phyloP scores from a whole-genome alignment of 1,140 invertebrate genomes.

The Macrostomum lignano region DNA sequence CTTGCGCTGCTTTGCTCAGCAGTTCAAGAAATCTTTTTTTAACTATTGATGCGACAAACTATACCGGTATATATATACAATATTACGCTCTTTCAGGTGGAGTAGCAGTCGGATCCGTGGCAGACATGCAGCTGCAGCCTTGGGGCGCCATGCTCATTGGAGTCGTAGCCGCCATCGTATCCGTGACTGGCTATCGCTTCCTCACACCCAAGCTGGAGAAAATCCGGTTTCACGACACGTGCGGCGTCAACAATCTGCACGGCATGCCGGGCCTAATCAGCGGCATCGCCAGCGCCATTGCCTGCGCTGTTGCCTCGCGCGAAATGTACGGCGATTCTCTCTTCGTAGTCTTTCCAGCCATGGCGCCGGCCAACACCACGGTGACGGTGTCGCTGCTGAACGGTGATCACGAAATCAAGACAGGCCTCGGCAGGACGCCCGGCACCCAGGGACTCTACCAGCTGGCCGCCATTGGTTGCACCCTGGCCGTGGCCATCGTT shows the following conservation, averaged over 20 bases:
- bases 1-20: too few relatives aligned
- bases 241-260: slow-evolving; percentile 76
- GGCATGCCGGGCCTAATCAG: slow-evolving; percentile 68
- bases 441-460: neutral
- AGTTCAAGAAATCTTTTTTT: too few relatives aligned
- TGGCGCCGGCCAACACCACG: too few relatives aligned
- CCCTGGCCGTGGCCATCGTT: neutral
- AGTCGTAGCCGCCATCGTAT: slow-evolving; percentile 44
- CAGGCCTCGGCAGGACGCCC: too few relatives aligned
- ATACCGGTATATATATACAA: too few relatives aligned
- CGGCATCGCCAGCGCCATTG: slow-evolving; percentile 44
- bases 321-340: slow-evolving; percentile 22
- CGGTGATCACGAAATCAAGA: too few relatives aligned
- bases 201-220: slow-evolving; percentile 32
- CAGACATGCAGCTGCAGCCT: slow-evolving; percentile 53
- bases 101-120: slow-evolving; percentile 34
- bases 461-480: neutral
- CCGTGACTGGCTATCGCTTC: slow-evolving; percentile 52
- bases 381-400: too few relatives aligned
- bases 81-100: slow-evolving; percentile 25
- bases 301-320: slow-evolving; percentile 40
- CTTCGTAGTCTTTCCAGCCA: too few relatives aligned
- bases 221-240: slow-evolving; percentile 55
- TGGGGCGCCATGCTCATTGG: slow-evolving; percentile 56
- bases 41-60: too few relatives aligned